phyloP scores from a whole-genome alignment of 1,140 invertebrate species.

The Apocrypta bakeri region DNA sequence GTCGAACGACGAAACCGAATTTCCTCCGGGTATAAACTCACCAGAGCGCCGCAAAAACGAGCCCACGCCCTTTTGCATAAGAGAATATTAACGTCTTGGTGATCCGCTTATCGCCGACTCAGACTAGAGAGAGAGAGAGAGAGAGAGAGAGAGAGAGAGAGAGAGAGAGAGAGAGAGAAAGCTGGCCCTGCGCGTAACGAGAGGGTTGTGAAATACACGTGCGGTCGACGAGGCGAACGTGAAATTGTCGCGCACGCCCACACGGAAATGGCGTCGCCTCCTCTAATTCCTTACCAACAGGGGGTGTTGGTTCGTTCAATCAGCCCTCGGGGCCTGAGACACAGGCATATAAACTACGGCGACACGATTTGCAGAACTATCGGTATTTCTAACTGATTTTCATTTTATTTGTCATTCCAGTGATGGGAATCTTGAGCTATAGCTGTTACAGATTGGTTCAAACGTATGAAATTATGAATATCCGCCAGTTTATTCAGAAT shows the following conservation, averaged over 20 bases:
- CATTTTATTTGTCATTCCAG: no score
- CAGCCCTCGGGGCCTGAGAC: conserved; percentile 50
- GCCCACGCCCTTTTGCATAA: conserved; percentile 13
- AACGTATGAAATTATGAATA: no score
- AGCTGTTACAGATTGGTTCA: no score
- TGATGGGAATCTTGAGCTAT: no score
- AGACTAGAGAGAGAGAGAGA: background rate
- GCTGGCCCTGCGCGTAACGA: background rate
- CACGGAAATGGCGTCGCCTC: conserved; percentile 71
- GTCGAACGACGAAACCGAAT: background rate
- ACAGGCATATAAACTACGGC: background rate
- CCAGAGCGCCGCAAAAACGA: background rate
- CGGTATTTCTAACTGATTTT: background rate
- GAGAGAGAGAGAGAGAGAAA: background rate
- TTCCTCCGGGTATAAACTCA: background rate
- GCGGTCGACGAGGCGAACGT: conserved; percentile 30
- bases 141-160: background rate
- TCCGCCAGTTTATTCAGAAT: no score
- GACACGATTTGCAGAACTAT: background rate
- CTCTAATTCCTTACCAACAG: conserved; percentile 62
- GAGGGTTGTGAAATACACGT: background rate
- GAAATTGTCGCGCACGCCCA: conserved; percentile 68
- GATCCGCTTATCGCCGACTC: conserved; percentile 15
- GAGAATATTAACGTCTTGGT: background rate
- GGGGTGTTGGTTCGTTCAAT: conserved; percentile 53